Evolutionary conservation across 2,888 invertebrate species (phyloP), one percentile per base, ranked within the genome.

Genomic region (Limnephilus auricula): DNA sequence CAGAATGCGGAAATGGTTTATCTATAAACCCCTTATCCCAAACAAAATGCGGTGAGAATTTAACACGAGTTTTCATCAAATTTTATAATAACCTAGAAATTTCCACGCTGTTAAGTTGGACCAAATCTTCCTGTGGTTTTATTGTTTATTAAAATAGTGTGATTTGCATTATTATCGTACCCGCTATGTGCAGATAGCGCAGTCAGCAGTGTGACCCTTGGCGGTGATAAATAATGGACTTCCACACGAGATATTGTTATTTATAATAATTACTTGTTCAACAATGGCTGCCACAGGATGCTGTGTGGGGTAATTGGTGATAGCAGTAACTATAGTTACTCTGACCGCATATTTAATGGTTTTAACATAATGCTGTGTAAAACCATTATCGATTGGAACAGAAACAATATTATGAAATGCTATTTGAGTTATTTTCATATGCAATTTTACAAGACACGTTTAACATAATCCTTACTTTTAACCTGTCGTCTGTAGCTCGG

Each of bases 211-310:
- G 18, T 82, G 82, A 82, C 82, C 82, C 82, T 37, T 82, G 31
- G 82, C 34, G 31, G n/a, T 32, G 82, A 82, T 82, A 82, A 45
- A 45, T 45, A 82, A 82, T 18, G 34, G 82, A 82, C 82, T 82
- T 82, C 82, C 82, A 82, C 82, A 32, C 82, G 82, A 82, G 82
- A 82, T 82, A 82, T 34, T 82, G 82, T 82, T 82, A 82, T 34
- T n/a, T 82, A 82, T 34, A 82, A 82, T 82, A 82, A 82, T 82
- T 82, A 82, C 82, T 34, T 9, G 34, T 15, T 4, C 34, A 34
- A 82, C 34, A 82, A 82, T 34, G 82, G 34, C 82, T 9, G 82
- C 82, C 34, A 37, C 82, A 82, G 82, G 82, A 82, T 34, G 82
- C 82, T 82, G 82, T 34, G 50, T 82, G 32, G 32, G 32, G 82